phyloP scores from a whole-genome alignment of 2,113 vertebrate genomes.

The Motacilla alba region DNA sequence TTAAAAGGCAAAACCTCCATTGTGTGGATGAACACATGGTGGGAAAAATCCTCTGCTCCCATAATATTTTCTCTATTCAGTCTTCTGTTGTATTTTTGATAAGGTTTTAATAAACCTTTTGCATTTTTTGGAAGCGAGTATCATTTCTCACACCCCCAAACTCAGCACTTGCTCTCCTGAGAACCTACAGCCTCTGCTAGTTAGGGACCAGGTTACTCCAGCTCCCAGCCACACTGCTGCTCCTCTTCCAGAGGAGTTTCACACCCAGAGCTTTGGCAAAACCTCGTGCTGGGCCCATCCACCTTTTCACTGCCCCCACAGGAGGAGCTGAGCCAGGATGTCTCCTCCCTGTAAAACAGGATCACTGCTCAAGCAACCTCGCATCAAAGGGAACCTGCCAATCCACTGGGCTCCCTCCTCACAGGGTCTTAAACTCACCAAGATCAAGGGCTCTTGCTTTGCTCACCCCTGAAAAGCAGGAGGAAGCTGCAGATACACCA shows the following conservation, averaged over 20 bases:
- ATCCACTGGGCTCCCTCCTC: neutral
- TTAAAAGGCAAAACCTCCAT: no score
- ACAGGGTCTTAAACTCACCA: neutral
- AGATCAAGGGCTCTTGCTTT: neutral
- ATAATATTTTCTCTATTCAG: no score
- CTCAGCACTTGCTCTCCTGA: neutral
- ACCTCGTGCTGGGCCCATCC: neutral
- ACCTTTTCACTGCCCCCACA: neutral
- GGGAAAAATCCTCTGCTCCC: no score
- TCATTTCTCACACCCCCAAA: neutral
- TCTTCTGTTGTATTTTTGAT: no score
- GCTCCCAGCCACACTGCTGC: neutral
- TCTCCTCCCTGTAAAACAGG: rapidly evolving
- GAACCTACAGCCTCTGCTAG: neutral
- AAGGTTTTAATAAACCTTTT: no score
- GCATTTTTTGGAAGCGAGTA: neutral
- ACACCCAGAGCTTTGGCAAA: neutral
- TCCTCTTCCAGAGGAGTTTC: neutral
- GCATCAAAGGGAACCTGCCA: neutral
- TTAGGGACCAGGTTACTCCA: neutral
- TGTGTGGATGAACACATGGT: no score
- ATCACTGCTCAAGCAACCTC: neutral
- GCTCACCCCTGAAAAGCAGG: neutral
- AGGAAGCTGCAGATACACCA: neutral
- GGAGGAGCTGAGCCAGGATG: neutral